A percentile compares a stretch with the other conserved stretches of the same genome.
Evolutionary conservation across 2,113 vertebrate species (phyloP).

Genomic region (Bubo bubo): DNA sequence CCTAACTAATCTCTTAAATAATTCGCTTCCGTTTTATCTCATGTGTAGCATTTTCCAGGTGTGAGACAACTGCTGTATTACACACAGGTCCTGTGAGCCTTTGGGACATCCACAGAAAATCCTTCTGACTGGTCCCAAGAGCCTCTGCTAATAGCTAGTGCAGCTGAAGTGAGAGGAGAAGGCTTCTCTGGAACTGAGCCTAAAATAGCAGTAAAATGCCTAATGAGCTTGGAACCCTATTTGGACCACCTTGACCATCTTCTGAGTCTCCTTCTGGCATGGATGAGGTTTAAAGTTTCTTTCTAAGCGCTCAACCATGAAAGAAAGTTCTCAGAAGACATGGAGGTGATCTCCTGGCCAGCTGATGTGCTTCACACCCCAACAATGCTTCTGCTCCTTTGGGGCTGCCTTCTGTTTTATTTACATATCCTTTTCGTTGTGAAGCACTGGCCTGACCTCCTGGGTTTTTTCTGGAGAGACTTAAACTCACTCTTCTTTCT

Average conservation of each 20-base stretch:
- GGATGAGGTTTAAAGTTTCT: not conserved
- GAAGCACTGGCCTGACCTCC: not conserved
- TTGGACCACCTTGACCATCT: not conserved
- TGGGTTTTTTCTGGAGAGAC: not conserved
- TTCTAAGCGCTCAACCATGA: not conserved
- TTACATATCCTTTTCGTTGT: not conserved
- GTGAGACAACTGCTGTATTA: not conserved
- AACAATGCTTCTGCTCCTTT: not conserved
- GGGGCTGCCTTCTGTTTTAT: not conserved
- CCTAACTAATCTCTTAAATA: not conserved
- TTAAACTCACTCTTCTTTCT: not conserved
- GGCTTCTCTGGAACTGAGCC: not conserved
- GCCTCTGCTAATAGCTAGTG: not conserved
- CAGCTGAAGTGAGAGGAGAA: not conserved
- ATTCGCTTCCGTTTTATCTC: not conserved
- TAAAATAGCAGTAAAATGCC: not conserved
- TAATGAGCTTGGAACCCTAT: fast-evolving
- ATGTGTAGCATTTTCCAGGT: not conserved
- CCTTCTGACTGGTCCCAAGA: not conserved
- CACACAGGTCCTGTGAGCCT: fast-evolving
- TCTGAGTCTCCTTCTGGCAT: not conserved
- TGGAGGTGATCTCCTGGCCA: not conserved
- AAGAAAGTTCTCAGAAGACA: not conserved
- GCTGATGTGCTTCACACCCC: not conserved
- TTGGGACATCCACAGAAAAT: not conserved